Evolutionary conservation across 2,888 invertebrate genomes (phyloP).

Genomic region (Cheilosia soror): DNA sequence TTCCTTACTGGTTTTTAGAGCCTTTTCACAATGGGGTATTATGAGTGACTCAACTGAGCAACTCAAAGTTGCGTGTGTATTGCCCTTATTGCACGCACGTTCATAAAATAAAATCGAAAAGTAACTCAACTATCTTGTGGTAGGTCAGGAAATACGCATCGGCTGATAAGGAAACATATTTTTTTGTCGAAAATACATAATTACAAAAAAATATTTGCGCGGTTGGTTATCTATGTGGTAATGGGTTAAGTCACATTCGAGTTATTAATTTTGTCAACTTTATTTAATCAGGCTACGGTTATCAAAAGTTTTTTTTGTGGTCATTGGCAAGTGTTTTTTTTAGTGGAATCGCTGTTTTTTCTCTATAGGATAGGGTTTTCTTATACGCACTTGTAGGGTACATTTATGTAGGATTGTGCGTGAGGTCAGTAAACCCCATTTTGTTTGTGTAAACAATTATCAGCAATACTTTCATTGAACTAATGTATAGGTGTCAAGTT

Average conservation of each 20-base stretch:
- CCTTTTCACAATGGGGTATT: no score
- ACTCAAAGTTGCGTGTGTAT: slow-evolving; percentile 37
- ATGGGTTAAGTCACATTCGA: slow-evolving; percentile 47
- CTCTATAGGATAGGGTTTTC: no score
- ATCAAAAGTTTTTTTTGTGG: slow-evolving; percentile 35
- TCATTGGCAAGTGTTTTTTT: not conserved
- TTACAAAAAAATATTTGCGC: slow-evolving; percentile 11
- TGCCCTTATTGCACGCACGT: no score
- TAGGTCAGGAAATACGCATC: slow-evolving; percentile 48
- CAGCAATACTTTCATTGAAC: no score
- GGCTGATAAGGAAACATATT: slow-evolving; percentile 44
- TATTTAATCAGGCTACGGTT: slow-evolving; percentile 32
- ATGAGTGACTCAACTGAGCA: slow-evolving; percentile 32
- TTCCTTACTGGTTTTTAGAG: not conserved
- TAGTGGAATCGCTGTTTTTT: no score
- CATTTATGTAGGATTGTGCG: no score
- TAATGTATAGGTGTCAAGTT: no score
- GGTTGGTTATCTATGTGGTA: slow-evolving; percentile 43
- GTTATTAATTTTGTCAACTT: not conserved
- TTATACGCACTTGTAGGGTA: no score
- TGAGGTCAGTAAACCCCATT: no score
- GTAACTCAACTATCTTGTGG: no score
- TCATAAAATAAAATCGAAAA: no score
- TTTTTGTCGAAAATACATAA: slow-evolving; percentile 17
- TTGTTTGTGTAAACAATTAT: no score